Percentiles rank a stretch among this genome's conserved stretches.
Evolutionary conservation across 2,888 invertebrate species (phyloP).

Genomic region (Mantis religiosa): DNA sequence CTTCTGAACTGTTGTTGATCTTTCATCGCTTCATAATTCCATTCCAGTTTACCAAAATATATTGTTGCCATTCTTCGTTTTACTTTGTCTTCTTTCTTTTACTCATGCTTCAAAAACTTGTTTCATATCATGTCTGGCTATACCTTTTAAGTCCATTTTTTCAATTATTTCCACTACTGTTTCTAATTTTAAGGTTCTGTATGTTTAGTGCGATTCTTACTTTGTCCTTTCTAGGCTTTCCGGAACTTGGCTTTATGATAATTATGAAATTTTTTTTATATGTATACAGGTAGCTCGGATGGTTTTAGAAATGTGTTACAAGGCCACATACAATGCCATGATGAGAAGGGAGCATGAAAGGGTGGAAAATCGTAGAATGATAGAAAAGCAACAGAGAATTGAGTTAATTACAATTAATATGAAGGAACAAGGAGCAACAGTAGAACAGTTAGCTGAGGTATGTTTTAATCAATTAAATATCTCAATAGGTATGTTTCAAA

Average conservation of each 20-base stretch:
- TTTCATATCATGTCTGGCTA: no score
- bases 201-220: no score
- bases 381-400: slow-evolving; percentile 82
- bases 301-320: slow-evolving; percentile 66
- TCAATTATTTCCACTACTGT: no score
- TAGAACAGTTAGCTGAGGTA: slow-evolving; percentile 76
- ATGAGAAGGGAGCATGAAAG: slow-evolving; percentile 61
- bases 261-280: background rate
- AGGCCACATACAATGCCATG: slow-evolving; percentile 66
- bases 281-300: slow-evolving; percentile 58
- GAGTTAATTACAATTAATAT: slow-evolving; percentile 77
- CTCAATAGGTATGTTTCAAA: no score
- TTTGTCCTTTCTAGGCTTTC: no score
- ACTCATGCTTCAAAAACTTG: no score
- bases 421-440: slow-evolving; percentile 70
- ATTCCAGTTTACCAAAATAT: background rate
- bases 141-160: no score
- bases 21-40: background rate
- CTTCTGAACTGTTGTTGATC: no score
- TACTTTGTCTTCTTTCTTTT: background rate
- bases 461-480: slow-evolving; percentile 32
- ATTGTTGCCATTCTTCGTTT: background rate
- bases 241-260: background rate
- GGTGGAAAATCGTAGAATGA: slow-evolving; percentile 67
- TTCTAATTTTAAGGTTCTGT: no score